Percentiles rank a stretch among this genome's conserved stretches.
Evolutionary conservation across 2,888 invertebrate genomes (phyloP).

Genomic region (Xestia ashworthii): DNA sequence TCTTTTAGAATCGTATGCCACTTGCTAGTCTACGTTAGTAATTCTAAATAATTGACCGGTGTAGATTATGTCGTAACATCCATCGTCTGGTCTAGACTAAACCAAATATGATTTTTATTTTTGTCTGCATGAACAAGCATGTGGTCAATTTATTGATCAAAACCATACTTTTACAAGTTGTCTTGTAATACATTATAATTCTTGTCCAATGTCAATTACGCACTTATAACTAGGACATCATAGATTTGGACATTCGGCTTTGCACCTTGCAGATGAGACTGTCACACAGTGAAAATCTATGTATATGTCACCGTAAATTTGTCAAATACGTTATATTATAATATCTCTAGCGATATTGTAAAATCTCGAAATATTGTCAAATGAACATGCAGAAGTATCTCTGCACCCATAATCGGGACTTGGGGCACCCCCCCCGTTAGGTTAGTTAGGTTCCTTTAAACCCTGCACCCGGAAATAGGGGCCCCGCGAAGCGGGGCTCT

Average conservation of each 20-base stretch:
- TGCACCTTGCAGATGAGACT: not conserved
- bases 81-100: not conserved
- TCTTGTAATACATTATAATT: too few species aligned
- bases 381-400: too few species aligned
- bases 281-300: too few species aligned
- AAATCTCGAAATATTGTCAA: too few species aligned
- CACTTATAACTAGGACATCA: not conserved
- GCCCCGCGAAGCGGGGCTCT: too few species aligned
- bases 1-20: not conserved
- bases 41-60: not conserved
- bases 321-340: too few species aligned
- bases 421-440: too few species aligned
- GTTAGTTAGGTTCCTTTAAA: too few species aligned
- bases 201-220: not conserved
- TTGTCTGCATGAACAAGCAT: not conserved
- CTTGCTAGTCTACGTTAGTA: not conserved
- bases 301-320: too few species aligned
- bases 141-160: not conserved
- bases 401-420: too few species aligned
- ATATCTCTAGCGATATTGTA: too few species aligned
- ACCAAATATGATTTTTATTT: not conserved
- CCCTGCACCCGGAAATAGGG: too few species aligned
- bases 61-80: not conserved
- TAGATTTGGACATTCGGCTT: not conserved
- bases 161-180: not conserved